Evolutionary conservation across 2,113 vertebrate genomes (phyloP).

Genomic region (Heterotilapia buettikoferi): DNA sequence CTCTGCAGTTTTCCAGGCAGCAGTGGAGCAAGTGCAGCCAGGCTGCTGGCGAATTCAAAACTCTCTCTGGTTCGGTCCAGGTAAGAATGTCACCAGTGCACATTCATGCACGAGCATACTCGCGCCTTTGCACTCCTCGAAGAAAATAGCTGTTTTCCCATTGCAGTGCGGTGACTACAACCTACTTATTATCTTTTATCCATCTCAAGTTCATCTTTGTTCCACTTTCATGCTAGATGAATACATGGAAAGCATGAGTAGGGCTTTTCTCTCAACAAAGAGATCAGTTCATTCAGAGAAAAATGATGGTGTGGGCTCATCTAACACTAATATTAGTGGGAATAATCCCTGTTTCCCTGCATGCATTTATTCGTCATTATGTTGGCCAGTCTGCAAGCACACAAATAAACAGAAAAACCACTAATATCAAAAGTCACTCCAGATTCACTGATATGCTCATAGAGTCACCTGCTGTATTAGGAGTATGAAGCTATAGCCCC

Average conservation of each 20-base stretch:
- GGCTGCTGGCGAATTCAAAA: neutral
- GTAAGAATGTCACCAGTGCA: neutral
- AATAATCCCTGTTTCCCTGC: neutral
- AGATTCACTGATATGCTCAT: neutral
- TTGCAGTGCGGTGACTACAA: neutral
- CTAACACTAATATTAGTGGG: neutral
- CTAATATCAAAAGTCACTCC: neutral
- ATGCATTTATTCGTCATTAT: neutral
- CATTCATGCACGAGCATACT: neutral
- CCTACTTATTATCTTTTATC: neutral
- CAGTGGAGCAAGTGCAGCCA: slow-evolving; percentile 21
- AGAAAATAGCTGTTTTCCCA: neutral
- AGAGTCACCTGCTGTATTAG: neutral
- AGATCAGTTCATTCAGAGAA: neutral
- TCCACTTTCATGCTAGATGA: neutral
- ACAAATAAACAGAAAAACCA: neutral
- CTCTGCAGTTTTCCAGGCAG: neutral
- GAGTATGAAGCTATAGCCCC: neutral
- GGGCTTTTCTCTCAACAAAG: neutral
- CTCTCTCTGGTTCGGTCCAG: neutral
- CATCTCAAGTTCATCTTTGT: neutral
- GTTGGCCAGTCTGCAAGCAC: neutral
- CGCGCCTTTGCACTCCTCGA: neutral
- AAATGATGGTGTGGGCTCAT: neutral
- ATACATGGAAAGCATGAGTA: neutral